Evolutionary conservation across 2,113 vertebrate genomes (phyloP).

Genomic region (Bostrychus sinensis): DNA sequence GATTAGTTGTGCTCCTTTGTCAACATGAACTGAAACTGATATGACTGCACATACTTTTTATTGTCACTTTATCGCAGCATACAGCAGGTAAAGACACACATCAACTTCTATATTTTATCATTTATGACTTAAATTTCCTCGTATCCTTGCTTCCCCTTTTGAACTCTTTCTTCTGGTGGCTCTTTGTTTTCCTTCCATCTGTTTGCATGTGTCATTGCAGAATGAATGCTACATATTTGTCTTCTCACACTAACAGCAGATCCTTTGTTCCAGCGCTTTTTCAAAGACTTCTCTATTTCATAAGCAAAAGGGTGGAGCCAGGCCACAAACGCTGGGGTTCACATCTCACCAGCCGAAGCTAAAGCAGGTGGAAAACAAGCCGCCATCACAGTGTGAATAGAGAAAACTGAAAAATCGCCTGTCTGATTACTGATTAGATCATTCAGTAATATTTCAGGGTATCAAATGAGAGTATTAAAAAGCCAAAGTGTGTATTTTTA

Average conservation of each 20-base stretch:
- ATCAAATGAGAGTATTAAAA: too few species aligned
- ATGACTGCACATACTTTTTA: too few species aligned
- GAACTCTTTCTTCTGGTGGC: slow-evolving; percentile 27
- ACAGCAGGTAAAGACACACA: too few species aligned
- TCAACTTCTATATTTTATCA: too few species aligned
- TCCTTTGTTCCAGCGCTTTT: slow-evolving; percentile 59
- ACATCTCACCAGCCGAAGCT: slow-evolving; percentile 16
- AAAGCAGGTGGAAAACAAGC: not conserved
- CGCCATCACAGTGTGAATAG: too few species aligned
- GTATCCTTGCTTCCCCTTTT: slow-evolving; percentile 10
- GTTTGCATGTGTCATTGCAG: slow-evolving; percentile 61
- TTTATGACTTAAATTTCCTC: slow-evolving; percentile 6
- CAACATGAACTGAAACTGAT: too few species aligned
- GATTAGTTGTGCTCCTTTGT: too few species aligned
- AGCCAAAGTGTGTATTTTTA: too few species aligned
- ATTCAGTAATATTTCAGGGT: too few species aligned
- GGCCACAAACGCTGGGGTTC: slow-evolving; percentile 25
- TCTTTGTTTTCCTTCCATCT: slow-evolving; percentile 61
- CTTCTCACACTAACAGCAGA: slow-evolving; percentile 45
- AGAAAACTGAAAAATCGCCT: too few species aligned
- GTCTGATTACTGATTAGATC: too few species aligned
- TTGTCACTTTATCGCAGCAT: too few species aligned
- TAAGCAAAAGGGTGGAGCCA: slow-evolving; percentile 27
- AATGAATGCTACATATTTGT: slow-evolving; percentile 48
- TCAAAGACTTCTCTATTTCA: slow-evolving; percentile 59